phyloP scores from a whole-genome alignment of 2,888 invertebrate genomes.

The Spialia ferax region DNA sequence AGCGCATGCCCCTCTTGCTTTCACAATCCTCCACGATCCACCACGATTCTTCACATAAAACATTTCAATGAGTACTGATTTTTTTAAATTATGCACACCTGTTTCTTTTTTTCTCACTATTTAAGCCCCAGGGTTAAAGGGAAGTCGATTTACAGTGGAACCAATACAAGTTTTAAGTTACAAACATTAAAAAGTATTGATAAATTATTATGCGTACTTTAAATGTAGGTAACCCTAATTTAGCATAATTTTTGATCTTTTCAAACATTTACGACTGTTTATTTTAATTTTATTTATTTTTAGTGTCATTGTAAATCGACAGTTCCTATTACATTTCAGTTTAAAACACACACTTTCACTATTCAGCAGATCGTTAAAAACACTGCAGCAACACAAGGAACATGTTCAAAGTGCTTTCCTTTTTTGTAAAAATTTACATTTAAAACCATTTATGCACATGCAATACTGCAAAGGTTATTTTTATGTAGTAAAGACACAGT shows the following conservation, averaged over 20 bases:
- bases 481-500: not conserved
- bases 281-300: not conserved
- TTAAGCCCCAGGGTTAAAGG: not conserved
- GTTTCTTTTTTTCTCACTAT: slow-evolving; percentile 9
- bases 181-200: not conserved
- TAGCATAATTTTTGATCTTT: not conserved
- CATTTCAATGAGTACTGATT: not conserved
- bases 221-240: no score
- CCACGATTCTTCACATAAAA: slow-evolving; percentile 20
- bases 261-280: not conserved
- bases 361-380: slow-evolving; percentile 5
- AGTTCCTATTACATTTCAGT: not conserved
- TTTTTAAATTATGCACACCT: slow-evolving; percentile 25
- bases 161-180: not conserved
- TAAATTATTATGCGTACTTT: no score
- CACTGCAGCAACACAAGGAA: slow-evolving; percentile 12
- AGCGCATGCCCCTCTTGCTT: slow-evolving; percentile 84
- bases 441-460: slow-evolving; percentile 18
- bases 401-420: slow-evolving; percentile 19
- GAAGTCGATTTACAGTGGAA: slow-evolving; percentile 19
- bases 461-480: not conserved
- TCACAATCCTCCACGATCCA: slow-evolving; percentile 44
- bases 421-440: slow-evolving; percentile 15
- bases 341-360: not conserved
- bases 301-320: slow-evolving; percentile 15